A percentile compares a stretch with the other conserved stretches of the same genome.
Evolutionary conservation across 1,140 invertebrate genomes (phyloP).

Genomic region (Lasioglossum baleicum): DNA sequence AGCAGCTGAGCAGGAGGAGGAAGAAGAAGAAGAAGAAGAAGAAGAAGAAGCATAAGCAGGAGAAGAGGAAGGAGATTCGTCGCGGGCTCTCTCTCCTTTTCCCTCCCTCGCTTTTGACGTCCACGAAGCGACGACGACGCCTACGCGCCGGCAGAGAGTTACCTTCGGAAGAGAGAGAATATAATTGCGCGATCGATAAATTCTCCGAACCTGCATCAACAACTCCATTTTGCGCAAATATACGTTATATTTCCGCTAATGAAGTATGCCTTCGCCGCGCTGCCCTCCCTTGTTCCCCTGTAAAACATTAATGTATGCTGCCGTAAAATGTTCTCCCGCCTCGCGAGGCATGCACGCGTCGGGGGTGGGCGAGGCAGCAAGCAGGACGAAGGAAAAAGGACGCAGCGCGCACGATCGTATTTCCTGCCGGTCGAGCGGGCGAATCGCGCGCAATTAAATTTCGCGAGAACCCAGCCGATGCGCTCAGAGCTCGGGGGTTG

Average conservation of each 20-base stretch:
- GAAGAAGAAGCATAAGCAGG: not conserved
- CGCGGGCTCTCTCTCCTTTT: constrained; percentile 19
- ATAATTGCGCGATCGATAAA: constrained; percentile 47
- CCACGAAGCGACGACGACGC: constrained; percentile 43
- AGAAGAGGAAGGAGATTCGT: constrained; percentile 28
- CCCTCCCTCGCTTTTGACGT: constrained; percentile 13
- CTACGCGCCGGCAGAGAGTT: constrained; percentile 47
- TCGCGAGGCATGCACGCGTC: not conserved
- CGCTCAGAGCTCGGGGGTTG: too few relatives aligned
- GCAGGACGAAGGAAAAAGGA: not conserved
- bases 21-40: not conserved
- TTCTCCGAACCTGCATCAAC: constrained; percentile 42
- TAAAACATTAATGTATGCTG: constrained; percentile 39
- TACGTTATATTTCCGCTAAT: constrained; percentile 41
- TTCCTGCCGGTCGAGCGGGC: not conserved
- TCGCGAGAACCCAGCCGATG: constrained; percentile 6
- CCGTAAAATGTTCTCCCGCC: constrained; percentile 29
- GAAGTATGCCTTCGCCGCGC: constrained; percentile 36
- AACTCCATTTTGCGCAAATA: constrained; percentile 42
- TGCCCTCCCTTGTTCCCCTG: constrained; percentile 19
- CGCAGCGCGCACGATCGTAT: not conserved
- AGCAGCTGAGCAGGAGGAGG: not conserved
- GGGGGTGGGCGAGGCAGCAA: not conserved
- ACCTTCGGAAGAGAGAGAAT: constrained; percentile 35
- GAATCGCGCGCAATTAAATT: constrained; percentile 47